phyloP scores from a whole-genome alignment of 2,888 invertebrate species.

The Drosophila meridiana region DNA sequence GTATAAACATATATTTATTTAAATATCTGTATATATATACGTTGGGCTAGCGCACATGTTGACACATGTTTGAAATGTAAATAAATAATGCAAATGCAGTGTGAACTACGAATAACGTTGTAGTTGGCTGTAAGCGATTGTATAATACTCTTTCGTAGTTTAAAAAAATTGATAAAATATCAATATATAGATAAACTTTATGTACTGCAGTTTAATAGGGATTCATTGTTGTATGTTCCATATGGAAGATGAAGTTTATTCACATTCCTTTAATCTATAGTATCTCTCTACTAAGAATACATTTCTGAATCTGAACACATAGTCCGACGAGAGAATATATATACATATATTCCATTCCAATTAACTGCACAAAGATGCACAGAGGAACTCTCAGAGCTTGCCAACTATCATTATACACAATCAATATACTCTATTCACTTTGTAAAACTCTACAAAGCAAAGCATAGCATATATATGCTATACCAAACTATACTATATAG shows the following conservation, averaged over 20 bases:
- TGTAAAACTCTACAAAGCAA: not conserved
- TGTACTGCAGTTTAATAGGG: not conserved
- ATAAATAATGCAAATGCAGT: constrained; percentile 67
- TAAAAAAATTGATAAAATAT: not conserved
- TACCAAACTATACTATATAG: not conserved
- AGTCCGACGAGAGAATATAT: no score
- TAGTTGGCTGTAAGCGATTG: not conserved
- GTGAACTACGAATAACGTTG: not conserved
- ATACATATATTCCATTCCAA: not conserved
- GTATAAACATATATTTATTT: constrained; percentile 6
- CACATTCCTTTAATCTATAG: no score
- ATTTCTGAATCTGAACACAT: no score
- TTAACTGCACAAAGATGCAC: not conserved
- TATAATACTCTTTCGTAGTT: not conserved
- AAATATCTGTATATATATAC: constrained; percentile 20
- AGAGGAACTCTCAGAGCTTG: not conserved
- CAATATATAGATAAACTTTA: not conserved
- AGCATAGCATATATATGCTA: not conserved
- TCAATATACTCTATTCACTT: not conserved
- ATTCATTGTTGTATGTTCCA: not conserved
- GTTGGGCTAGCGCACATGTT: constrained; percentile 68
- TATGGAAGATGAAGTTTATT: no score
- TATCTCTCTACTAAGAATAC: no score
- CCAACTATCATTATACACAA: not conserved
- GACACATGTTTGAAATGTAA: constrained; percentile 79